phyloP scores from a whole-genome alignment of 2,888 invertebrate genomes.

The Drosophila atripex region DNA sequence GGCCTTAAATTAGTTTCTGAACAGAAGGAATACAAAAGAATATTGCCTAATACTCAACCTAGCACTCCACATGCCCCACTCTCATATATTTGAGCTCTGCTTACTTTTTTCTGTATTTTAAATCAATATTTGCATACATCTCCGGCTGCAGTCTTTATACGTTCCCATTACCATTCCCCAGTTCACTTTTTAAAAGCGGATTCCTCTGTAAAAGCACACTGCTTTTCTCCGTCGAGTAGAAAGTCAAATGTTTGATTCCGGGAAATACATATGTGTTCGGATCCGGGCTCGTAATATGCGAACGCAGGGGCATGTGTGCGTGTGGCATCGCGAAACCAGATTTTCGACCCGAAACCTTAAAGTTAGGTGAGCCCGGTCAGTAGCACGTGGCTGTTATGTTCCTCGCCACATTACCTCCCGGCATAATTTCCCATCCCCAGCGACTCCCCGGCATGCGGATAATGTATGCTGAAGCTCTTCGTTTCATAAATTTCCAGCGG shows the following conservation, averaged over 20 bases:
- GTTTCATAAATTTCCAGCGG: constrained; percentile 32
- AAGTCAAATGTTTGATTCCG: constrained; percentile 29
- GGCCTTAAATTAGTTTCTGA: neutral
- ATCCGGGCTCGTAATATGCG: neutral
- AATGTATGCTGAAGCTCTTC: constrained; percentile 31
- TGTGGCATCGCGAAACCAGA: constrained; percentile 39
- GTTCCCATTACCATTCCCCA: neutral
- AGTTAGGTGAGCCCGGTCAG: constrained; percentile 22
- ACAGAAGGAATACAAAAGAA: neutral
- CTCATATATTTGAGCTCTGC: neutral
- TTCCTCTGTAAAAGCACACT: neutral
- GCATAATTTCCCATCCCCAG: constrained; percentile 35
- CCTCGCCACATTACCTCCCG: constrained; percentile 21
- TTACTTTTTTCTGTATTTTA: neutral
- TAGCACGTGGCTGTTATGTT: constrained; percentile 33
- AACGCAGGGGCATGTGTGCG: neutral
- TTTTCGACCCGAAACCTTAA: constrained; percentile 41
- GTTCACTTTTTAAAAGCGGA: neutral
- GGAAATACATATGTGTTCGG: constrained; percentile 7
- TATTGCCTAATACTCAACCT: too few relatives aligned
- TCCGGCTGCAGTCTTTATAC: neutral
- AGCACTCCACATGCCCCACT: too few relatives aligned
- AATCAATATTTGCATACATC: neutral
- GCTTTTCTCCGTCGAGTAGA: constrained; percentile 11
- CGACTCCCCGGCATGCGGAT: constrained; percentile 27